These are phyloP conservation scores for Rhinolophus ferrumequinum DNA, from an alignment of 2,113 vertebrate genomes.

Conservation along the genomic window DNA sequence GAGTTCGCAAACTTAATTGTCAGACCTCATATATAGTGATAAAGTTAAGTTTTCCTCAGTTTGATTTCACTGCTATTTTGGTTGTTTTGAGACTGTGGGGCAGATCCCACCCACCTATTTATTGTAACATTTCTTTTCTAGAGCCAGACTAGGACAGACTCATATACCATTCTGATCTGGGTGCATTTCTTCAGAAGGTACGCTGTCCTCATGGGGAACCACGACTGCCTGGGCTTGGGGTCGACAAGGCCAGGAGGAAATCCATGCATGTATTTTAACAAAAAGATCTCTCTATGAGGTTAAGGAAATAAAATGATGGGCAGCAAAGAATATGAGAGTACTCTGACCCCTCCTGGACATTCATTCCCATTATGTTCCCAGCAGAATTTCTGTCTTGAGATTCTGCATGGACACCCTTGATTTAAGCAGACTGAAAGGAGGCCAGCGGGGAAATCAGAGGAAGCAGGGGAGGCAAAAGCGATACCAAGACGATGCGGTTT, in stretches of 20 bases:
- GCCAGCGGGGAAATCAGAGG: neutral
- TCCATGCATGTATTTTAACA: neutral
- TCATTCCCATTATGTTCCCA: neutral
- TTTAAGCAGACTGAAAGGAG: neutral
- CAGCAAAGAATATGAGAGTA: neutral
- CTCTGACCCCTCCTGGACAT: neutral
- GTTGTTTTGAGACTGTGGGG: neutral
- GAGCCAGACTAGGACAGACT: constrained; percentile 79
- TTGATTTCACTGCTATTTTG: neutral
- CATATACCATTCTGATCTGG: constrained; percentile 81
- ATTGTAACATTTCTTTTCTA: constrained; percentile 80
- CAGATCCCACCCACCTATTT: constrained; percentile 41
- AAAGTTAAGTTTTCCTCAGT: neutral
- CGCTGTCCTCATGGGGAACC: neutral
- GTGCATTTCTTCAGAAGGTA: constrained; percentile 83
- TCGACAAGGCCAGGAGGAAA: neutral
- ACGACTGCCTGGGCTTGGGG: neutral
- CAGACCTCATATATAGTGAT: neutral
- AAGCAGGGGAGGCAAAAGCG: neutral
- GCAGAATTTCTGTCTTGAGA: neutral
- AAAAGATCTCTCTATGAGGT: neutral
- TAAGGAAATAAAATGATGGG: neutral
- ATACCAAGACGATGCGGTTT: neutral
- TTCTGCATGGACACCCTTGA: neutral
- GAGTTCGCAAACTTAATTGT: no score